These are phyloP conservation scores for Arctopsyche grandis DNA, from an alignment of 1,140 invertebrate species.

Conservation along the genomic window DNA sequence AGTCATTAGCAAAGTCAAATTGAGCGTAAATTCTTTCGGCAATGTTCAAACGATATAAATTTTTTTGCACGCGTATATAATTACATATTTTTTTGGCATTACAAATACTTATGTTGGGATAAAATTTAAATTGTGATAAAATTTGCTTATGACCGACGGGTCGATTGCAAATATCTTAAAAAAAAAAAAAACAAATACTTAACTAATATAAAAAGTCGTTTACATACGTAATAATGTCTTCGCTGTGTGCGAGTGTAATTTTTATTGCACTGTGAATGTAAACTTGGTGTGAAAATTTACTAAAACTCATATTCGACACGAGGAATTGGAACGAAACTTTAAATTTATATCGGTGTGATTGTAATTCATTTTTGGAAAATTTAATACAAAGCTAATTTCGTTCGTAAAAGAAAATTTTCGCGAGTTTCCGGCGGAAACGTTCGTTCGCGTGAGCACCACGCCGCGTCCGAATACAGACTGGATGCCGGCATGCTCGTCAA, in stretches of 20 bases:
- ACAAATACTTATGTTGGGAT: too few relatives aligned
- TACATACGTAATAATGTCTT: background rate
- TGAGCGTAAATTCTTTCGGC: background rate
- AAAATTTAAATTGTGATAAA: too few relatives aligned
- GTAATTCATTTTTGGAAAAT: too few relatives aligned
- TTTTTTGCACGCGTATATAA: background rate
- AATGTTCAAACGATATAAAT: background rate
- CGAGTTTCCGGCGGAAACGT: background rate
- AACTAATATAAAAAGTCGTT: background rate
- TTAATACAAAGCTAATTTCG: too few relatives aligned
- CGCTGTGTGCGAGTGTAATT: background rate
- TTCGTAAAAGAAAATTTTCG: background rate
- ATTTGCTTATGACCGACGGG: too few relatives aligned
- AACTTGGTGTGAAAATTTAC: too few relatives aligned
- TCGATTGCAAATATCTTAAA: too few relatives aligned
- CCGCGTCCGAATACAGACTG: conserved; percentile 8
- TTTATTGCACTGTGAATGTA: background rate
- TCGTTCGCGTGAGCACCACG: background rate
- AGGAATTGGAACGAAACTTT: too few relatives aligned
- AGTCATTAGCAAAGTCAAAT: background rate
- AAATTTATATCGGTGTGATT: too few relatives aligned
- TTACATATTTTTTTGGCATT: too few relatives aligned
- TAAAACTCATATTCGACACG: too few relatives aligned
- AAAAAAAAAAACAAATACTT: too few relatives aligned
- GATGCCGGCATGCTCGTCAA: background rate